Conservation (phyloP, 2,888 invertebrate species). For the Orchesella flavescens region DNA sequence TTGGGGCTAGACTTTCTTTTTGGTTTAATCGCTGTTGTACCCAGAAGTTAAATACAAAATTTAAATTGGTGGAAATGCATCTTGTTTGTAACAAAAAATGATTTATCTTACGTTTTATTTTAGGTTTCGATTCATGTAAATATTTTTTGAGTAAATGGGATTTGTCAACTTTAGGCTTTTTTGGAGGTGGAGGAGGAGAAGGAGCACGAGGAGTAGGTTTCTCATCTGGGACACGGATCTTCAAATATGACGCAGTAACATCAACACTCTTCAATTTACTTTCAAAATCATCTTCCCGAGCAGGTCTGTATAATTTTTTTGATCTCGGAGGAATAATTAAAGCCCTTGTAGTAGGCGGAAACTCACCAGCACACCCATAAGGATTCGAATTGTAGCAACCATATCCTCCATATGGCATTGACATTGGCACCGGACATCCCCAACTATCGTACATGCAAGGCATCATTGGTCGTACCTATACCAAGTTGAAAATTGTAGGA, state of each 20-base stretch:
- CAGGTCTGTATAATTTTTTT: slow-evolving; percentile 2
- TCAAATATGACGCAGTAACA: slow-evolving; percentile 12
- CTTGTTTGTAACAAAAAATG: neutral
- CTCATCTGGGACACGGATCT: slow-evolving; percentile 11
- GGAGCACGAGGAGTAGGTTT: neutral
- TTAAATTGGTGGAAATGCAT: no score
- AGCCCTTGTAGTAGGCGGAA: neutral
- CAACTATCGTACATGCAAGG: neutral
- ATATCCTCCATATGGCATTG: neutral
- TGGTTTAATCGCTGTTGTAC: neutral
- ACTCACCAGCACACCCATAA: slow-evolving; percentile 27
- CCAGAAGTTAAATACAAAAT: no score
- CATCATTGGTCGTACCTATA: slow-evolving; percentile 35
- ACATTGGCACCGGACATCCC: neutral
- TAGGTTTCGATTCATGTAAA: neutral
- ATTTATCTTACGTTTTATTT: neutral
- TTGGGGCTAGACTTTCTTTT: slow-evolving; percentile 3
- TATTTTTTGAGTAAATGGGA: slow-evolving; percentile 5
- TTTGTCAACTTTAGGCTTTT: slow-evolving; percentile 19
- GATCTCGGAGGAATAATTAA: slow-evolving; percentile 28
- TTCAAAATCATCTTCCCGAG: slow-evolving; percentile 16
- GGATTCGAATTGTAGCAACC: slow-evolving; percentile 19
- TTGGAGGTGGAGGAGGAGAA: neutral
- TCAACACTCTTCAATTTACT: slow-evolving; percentile 1
- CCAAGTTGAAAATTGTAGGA: neutral